Evolutionary conservation across 1,140 invertebrate genomes (phyloP), one percentile per base, ranked within the genome.

Genomic region (Dufourea novaeangliae): DNA sequence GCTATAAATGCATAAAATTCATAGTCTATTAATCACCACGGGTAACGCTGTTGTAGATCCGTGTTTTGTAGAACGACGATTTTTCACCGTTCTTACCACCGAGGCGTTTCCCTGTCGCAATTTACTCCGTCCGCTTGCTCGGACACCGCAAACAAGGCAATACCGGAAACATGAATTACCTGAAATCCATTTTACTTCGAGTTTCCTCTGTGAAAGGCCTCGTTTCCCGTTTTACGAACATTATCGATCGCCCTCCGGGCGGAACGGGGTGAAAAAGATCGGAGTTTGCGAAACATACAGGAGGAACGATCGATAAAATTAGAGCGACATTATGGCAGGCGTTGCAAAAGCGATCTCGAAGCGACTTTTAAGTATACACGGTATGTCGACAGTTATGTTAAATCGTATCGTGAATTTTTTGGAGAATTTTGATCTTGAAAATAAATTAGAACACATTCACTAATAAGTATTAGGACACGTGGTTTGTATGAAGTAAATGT

Each of bases 191-290:
- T 82, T 82, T 70, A 69, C 25, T 32, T 46, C 34, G 66, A 17
- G 67, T 69, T 81, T 83, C 81, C 68, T 73, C 54, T 59, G 79
- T 78, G 68, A 78, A 83, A 83, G 63, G 63, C 67, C n/a, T 41
- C 66, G 68, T 78, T 83, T 83, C 79, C 67, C 73, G 73, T 71
- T 81, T 81, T 66, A 32, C 72, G 50, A 66, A 41, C 61, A 79
- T 82, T 75, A 80, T 70, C 64, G 73, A 59, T 59, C 66, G 66
- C 64, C 54, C 64, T 59, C 52, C n/a, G 75, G 75, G 71, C n/a
- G n/a, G 46, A 77, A 77, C 46, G 68, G 46, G 25, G 63, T 37
- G 57, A 70, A 77, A 77, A 77, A 37, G 44, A 57, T 59, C 2
- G 8, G 17, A 77, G 25, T 27, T 71, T 71, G 68, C 44, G 75